Base-by-base conservation (phyloP, 2,113 vertebrate species). In the Callionymus lyra region DNA sequence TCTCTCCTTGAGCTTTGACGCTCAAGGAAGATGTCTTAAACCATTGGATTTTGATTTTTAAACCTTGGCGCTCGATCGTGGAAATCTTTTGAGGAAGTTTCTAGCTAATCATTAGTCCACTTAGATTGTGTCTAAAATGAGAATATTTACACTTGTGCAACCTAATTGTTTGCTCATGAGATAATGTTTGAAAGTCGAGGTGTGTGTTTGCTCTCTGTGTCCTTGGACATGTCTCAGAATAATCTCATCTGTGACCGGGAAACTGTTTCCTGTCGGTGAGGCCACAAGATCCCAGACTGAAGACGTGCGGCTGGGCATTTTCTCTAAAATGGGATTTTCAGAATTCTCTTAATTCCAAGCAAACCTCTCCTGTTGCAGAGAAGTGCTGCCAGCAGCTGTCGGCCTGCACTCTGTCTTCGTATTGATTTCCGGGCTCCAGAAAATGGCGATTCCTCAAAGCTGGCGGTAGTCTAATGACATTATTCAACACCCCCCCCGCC, bases 391-490 rank as follows among this genome's bases (percentile, higher is more conserved):
- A 68, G 50, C 61, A 59, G 53, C 53, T 41, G 1, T 36, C 47
- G 38, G 12, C 40, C 42, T 27, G 11, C 68, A 50, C 66, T 62
- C 33, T 41, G 45, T 72, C 51, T 58, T 46, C 15, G 13, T 56
- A 68, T 72, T 73, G 71, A 77, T 82, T 55, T 45, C 56, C 13
- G 19, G 46, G 27, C 50, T 70, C 47, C 50, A 67, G 46, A 65
- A n/a, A 68, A 65, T 41, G 51, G 46, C 64, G 71, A 76, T 68
- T 74, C 69, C 68, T 74, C 65, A 58, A 74, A 74, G 61, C 49
- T 44, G 13, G 41, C 42, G 10, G 16, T 48, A 49, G 44, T 62
- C 47, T 80, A 65, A 79, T 66, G 65, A 58, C 50, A 70, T 68
- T 64, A 62, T 51, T 65, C 34, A 41, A 56, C 55, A 44, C 41